These are phyloP conservation scores for Entomobrya multifasciata DNA, from an alignment of 2,888 invertebrate species.

Conservation along the genomic window DNA sequence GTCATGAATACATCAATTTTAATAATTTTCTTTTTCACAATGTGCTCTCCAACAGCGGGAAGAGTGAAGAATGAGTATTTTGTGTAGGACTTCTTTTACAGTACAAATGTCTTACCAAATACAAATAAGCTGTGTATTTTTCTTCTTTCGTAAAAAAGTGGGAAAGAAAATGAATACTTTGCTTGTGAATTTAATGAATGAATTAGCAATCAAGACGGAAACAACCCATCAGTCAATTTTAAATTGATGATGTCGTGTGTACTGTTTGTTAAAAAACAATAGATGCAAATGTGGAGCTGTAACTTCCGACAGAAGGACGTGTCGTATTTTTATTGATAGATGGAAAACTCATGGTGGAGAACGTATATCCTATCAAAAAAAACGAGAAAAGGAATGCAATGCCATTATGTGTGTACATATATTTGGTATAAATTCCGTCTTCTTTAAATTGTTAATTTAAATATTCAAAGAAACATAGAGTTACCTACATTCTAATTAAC, in stretches of 20 bases:
- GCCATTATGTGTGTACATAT: too few species aligned
- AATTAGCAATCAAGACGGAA: constrained; percentile 2
- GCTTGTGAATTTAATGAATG: constrained; percentile 18
- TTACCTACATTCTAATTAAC: constrained; percentile 21
- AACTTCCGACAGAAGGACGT: too few species aligned
- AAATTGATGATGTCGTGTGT: constrained; percentile 32
- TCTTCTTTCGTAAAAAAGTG: not conserved
- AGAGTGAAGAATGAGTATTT: constrained; percentile 28
- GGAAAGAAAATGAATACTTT: not conserved
- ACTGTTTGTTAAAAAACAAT: not conserved
- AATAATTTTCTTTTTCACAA: constrained; percentile 11
- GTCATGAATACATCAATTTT: constrained; percentile 57
- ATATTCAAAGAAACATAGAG: constrained; percentile 3
- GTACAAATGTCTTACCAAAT: constrained; percentile 17
- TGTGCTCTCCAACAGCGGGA: constrained; percentile 24
- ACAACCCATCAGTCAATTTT: not conserved
- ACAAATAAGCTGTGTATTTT: not conserved
- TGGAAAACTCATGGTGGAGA: too few species aligned
- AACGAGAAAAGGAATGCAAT: too few species aligned
- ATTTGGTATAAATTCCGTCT: too few species aligned
- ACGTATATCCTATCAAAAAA: too few species aligned
- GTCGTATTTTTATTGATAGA: too few species aligned
- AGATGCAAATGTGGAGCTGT: too few species aligned
- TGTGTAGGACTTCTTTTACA: not conserved
- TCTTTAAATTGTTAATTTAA: constrained; percentile 13